Evolutionary conservation across 1,140 invertebrate species (phyloP), one percentile per base, ranked within the genome.

Genomic region (Neotoxoptera formosana): DNA sequence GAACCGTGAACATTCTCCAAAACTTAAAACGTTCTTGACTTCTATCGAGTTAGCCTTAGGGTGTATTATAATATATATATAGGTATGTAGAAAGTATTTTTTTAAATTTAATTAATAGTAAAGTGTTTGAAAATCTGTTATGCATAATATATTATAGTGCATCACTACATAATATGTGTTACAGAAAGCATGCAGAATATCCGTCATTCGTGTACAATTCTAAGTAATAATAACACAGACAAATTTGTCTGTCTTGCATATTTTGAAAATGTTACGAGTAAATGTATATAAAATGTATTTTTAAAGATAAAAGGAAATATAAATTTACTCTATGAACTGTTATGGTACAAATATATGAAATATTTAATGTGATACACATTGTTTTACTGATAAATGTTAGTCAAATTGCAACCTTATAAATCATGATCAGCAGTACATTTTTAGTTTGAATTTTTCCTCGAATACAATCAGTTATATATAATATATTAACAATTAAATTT

Each of bases 281-380:
- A 56, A 90, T 36, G 53, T 53, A 53, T 53, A 53, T 56, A 60
- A 20, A 90, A 90, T 90, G n/a, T 67, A 67, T 90, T 67, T 41
- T 45, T 51, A 90, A 21, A 60, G 41, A 67, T 51, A 67, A 8
- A 60, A 11, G 7, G 20, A n/a, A 45, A 25, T 89, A 53, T 53
- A 23, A 53, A 36, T n/a, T 48, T 89, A 89, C 21, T 25, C 88
- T 89, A 56, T 89, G 88, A 30, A 36, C 34, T 53, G 1, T 56
- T 56, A 30, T 41, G 23, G 14, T 53, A 89, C 34, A 51, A 20
- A 84, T 41, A n/a, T 36, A 89, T 36, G 21, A 48, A 87, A 87
- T 36, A 34, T 87, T 48, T 87, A 34, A 51, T 51, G 30, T 87
- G 20, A 48, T 87, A 53, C 23, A 56, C 25, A 56, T 53, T 20